Conservation (phyloP, 37 sponge, comb jelly and placozoan genomes). For the Tethya wilhelma region DNA sequence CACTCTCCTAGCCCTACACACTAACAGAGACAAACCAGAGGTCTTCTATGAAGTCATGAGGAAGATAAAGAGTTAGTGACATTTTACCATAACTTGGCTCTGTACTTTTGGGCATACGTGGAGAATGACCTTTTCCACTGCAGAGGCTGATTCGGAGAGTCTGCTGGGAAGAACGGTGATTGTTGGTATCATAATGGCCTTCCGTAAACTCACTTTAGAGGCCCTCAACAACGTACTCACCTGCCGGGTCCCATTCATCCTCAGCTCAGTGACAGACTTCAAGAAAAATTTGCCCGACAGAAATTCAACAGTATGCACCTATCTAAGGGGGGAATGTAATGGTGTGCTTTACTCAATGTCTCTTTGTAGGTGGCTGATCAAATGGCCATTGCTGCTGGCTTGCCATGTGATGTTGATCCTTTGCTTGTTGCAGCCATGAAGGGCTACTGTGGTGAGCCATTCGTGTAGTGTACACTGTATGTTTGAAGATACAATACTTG, state of each 20-base stretch:
- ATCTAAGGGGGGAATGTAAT: too few relatives aligned
- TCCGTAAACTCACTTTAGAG: conserved; percentile 75
- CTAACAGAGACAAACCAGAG: conserved; percentile 90
- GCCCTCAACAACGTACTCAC: conserved; percentile 76
- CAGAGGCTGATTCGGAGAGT: conserved; percentile 83
- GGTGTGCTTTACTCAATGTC: not conserved
- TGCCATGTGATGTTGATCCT: conserved; percentile 85
- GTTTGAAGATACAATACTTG: too few relatives aligned
- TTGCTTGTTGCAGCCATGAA: conserved; percentile 64
- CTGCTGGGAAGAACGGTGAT: conserved; percentile 64
- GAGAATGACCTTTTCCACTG: not conserved
- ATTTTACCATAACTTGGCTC: too few relatives aligned
- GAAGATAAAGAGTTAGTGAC: conserved; percentile 63
- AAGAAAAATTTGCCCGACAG: conserved; percentile 65
- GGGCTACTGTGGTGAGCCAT: conserved; percentile 68
- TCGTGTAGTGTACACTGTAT: too few relatives aligned
- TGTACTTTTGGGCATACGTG: too few relatives aligned
- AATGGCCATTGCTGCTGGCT: conserved; percentile 90
- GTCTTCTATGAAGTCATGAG: conserved; percentile 68
- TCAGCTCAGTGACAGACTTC: conserved; percentile 82
- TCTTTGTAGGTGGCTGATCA: conserved; percentile 75
- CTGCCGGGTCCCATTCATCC: conserved; percentile 70
- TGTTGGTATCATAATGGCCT: conserved; percentile 83
- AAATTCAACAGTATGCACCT: conserved; percentile 17
- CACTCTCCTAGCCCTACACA: conserved; percentile 79